A percentile compares a stretch with the other conserved stretches of the same genome.
Conservation (phyloP, 2,797 vertebrate species). For the Sphenodon punctatus region DNA sequence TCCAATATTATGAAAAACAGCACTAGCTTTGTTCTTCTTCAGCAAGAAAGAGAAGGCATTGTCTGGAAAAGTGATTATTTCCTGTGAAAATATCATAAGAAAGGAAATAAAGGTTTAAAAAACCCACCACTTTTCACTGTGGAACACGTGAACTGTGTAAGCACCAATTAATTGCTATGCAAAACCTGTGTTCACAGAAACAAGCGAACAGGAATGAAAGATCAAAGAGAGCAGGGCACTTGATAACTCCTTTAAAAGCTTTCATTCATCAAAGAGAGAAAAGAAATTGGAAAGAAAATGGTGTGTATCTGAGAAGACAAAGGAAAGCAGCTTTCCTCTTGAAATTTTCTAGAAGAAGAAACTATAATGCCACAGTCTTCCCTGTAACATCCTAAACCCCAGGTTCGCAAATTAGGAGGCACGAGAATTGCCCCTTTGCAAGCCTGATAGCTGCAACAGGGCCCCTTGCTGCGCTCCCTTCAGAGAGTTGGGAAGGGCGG, state of each 20-base stretch:
- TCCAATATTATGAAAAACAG: background rate
- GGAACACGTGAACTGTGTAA: background rate
- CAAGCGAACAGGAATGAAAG: conserved; percentile 1
- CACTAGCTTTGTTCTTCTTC: background rate
- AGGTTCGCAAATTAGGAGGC: too few relatives aligned
- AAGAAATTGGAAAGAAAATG: background rate
- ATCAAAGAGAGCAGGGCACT: background rate
- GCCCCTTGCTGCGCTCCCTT: too few relatives aligned
- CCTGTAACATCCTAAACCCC: too few relatives aligned
- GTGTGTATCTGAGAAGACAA: background rate
- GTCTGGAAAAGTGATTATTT: background rate
- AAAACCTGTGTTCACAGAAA: background rate
- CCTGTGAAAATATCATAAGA: background rate
- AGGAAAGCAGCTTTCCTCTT: background rate
- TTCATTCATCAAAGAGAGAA: background rate
- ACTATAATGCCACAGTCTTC: background rate
- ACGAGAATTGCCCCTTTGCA: too few relatives aligned
- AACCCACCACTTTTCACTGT: background rate
- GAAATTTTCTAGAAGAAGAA: background rate
- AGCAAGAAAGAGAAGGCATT: background rate
- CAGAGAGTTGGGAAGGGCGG: too few relatives aligned
- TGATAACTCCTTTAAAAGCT: background rate
- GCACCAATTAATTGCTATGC: background rate
- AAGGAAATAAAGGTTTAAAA: conserved; percentile 7
- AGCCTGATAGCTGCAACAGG: too few relatives aligned